Percentiles rank a stretch among this genome's conserved stretches.
Conservation (phyloP, 2,113 vertebrate species). For the Tamias sibiricus region DNA sequence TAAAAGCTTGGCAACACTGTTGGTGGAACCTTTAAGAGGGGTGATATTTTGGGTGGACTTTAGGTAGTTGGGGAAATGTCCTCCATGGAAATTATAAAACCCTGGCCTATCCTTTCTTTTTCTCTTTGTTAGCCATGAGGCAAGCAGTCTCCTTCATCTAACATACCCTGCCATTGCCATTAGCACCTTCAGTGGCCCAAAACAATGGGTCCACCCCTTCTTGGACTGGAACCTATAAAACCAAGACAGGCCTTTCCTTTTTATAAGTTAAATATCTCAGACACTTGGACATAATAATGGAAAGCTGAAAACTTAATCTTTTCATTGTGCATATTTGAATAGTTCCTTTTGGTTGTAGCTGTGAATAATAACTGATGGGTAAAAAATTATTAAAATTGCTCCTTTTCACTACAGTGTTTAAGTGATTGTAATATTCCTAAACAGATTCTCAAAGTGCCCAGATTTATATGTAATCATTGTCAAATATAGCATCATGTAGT, state of each 20-base stretch:
- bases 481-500: neutral
- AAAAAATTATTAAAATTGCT: conserved; percentile 50
- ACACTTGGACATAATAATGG: neutral
- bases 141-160: neutral
- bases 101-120: neutral
- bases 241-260: neutral
- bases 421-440: conserved; percentile 31
- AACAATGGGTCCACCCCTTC: neutral
- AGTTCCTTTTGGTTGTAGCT: neutral
- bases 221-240: too few species aligned
- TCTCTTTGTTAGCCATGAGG: neutral
- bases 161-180: neutral
- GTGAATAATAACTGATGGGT: conserved; percentile 45
- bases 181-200: neutral
- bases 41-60: neutral
- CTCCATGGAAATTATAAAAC: neutral
- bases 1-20: neutral
- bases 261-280: neutral
- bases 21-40: neutral
- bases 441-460: neutral
- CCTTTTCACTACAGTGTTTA: conserved; percentile 46
- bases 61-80: neutral
- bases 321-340: conserved; percentile 13
- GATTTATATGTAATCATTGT: conserved; percentile 56
- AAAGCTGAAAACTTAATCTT: neutral